phyloP scores from a whole-genome alignment of 2,797 vertebrate genomes.

The Tamandua tetradactyla region DNA sequence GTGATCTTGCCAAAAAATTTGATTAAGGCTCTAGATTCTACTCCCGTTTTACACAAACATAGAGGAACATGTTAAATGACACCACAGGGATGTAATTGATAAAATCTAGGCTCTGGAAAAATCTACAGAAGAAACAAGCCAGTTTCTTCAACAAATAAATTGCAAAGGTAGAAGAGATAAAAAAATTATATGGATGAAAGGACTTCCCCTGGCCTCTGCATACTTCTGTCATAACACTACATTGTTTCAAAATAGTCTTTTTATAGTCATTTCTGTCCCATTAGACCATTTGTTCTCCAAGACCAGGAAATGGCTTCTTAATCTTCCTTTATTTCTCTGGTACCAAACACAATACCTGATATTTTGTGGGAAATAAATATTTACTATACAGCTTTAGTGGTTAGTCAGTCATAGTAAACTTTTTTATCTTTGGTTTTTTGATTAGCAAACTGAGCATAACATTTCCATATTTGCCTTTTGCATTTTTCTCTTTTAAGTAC shows the following conservation, averaged over 20 bases:
- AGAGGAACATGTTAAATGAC: neutral
- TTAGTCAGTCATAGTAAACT: neutral
- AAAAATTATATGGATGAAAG: neutral
- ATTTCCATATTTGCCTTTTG: neutral
- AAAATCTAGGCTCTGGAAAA: neutral
- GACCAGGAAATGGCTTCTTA: neutral
- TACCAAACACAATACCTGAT: neutral
- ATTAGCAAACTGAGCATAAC: neutral
- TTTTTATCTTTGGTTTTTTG: slow-evolving; percentile 7
- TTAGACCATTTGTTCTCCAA: neutral
- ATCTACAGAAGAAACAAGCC: neutral
- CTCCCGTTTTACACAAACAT: neutral
- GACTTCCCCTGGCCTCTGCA: neutral
- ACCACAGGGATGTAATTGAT: neutral
- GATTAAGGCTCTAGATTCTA: neutral
- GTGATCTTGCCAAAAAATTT: neutral
- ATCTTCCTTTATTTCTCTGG: neutral
- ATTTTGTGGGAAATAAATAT: neutral
- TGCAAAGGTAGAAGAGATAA: neutral
- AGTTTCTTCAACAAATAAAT: slow-evolving; percentile 1
- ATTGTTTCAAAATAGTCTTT: neutral
- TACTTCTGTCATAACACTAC: neutral
- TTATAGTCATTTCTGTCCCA: neutral
- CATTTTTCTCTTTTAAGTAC: slow-evolving; percentile 19
- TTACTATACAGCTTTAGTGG: neutral